Evolutionary conservation across 2,888 invertebrate species (phyloP).

Genomic region (Ennomos quercinarius): DNA sequence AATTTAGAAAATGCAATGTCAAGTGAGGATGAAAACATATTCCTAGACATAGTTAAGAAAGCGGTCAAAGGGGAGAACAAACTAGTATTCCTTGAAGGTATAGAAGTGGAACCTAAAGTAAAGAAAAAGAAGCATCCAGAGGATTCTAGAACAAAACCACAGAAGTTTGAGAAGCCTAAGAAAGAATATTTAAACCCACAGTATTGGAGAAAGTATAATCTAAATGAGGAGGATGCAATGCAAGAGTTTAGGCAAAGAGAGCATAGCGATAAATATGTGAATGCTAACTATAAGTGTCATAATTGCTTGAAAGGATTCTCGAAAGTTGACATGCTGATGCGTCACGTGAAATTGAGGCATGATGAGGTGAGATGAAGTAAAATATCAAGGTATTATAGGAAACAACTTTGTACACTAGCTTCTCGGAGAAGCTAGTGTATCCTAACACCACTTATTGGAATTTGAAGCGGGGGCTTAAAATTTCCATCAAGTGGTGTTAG

Average conservation of each 20-base stretch:
- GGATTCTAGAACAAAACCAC: slow-evolving; percentile 20
- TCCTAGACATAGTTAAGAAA: slow-evolving; percentile 40
- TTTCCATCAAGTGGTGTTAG: no score
- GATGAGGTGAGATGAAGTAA: slow-evolving; percentile 56
- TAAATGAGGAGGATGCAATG: slow-evolving; percentile 67
- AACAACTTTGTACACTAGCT: no score
- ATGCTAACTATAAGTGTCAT: slow-evolving; percentile 65
- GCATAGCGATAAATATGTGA: slow-evolving; percentile 57
- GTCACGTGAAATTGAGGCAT: slow-evolving; percentile 67
- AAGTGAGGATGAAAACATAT: slow-evolving; percentile 40
- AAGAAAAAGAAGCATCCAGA: slow-evolving; percentile 21
- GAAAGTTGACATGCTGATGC: slow-evolving; percentile 65
- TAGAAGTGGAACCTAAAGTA: slow-evolving; percentile 22
- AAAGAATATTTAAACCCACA: slow-evolving; percentile 54
- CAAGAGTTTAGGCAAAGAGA: slow-evolving; percentile 59
- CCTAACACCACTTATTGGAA: no score
- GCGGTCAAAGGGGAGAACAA: slow-evolving; percentile 39
- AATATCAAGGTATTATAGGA: neutral
- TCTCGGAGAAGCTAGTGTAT: no score
- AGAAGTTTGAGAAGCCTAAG: slow-evolving; percentile 43
- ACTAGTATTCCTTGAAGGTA: slow-evolving; percentile 35
- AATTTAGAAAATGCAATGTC: slow-evolving; percentile 23
- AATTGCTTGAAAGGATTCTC: slow-evolving; percentile 72
- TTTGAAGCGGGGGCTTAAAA: no score
- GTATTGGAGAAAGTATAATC: slow-evolving; percentile 62